Conservation (phyloP, 2,888 invertebrate genomes). For the Ophion ventricosus region DNA sequence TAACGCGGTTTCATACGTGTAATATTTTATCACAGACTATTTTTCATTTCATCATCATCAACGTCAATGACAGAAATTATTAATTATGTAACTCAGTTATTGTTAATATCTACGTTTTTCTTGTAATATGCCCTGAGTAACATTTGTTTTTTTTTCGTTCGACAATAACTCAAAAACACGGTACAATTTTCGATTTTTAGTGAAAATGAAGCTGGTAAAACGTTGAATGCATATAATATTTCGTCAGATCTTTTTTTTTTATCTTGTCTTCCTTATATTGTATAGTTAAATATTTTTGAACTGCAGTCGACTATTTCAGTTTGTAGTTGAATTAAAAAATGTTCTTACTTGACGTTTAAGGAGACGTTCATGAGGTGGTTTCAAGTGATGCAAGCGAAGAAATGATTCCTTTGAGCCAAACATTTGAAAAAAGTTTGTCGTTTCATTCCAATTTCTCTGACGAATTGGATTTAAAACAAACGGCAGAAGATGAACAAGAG, state of each 20-base stretch:
- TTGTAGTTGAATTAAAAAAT: constrained; percentile 21
- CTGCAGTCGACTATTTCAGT: no score
- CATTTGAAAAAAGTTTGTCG: constrained; percentile 5
- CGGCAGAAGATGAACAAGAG: constrained; percentile 10
- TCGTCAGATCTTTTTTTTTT: no score
- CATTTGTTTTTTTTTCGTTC: no score
- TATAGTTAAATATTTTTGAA: no score
- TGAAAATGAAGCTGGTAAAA: background rate
- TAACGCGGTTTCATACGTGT: no score
- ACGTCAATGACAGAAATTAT: no score
- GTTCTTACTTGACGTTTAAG: constrained; percentile 22
- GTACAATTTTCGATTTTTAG: background rate
- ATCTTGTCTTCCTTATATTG: no score
- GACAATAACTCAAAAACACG: no score
- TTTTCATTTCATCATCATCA: background rate
- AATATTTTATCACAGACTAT: background rate
- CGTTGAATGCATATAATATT: constrained; percentile 10
- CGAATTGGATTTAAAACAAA: constrained; percentile 18
- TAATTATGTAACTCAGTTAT: no score
- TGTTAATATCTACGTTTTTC: no score
- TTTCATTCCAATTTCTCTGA: constrained; percentile 31
- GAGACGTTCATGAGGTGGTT: constrained; percentile 36
- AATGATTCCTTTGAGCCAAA: constrained; percentile 34
- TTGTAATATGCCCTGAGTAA: no score
- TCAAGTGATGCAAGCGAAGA: constrained; percentile 41